phyloP scores from a whole-genome alignment of 2,113 vertebrate genomes.

The Dolichotis patagonum region DNA sequence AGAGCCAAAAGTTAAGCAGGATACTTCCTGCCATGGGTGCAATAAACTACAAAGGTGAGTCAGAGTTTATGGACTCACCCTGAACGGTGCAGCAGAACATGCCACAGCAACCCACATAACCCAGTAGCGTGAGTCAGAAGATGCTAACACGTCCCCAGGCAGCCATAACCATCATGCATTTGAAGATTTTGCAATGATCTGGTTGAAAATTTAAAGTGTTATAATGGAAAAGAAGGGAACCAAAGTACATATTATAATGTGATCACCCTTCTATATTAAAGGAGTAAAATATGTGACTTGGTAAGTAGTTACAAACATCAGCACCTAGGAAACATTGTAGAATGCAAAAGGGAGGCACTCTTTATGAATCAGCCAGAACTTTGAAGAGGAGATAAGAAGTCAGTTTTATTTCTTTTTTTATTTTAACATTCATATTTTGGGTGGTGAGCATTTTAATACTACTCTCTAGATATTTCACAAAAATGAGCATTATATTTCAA shows the following conservation, averaged over 20 bases:
- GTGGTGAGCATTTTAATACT: not conserved
- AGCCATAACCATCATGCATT: not conserved
- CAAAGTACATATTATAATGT: not conserved
- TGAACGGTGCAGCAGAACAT: not conserved
- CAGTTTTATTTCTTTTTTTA: not conserved
- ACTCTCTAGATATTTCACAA: conserved; percentile 17
- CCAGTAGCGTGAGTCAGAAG: not conserved
- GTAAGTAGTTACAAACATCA: not conserved
- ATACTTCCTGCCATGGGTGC: not conserved
- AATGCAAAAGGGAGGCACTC: not conserved
- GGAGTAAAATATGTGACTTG: not conserved
- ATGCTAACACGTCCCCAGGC: not conserved
- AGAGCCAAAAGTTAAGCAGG: not conserved
- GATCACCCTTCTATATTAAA: not conserved
- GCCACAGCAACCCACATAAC: not conserved
- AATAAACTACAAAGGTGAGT: not conserved
- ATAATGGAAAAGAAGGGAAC: fast-evolving
- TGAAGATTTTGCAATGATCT: not conserved
- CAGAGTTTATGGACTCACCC: not conserved
- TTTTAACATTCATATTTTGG: not conserved
- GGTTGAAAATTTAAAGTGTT: not conserved
- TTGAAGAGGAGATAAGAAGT: not conserved
- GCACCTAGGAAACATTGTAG: not conserved
- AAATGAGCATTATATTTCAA: conserved; percentile 30
- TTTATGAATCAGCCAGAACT: not conserved